Evolutionary conservation across 2,797 vertebrate species (phyloP).

Genomic region (Paramormyrops hopkinsi): DNA sequence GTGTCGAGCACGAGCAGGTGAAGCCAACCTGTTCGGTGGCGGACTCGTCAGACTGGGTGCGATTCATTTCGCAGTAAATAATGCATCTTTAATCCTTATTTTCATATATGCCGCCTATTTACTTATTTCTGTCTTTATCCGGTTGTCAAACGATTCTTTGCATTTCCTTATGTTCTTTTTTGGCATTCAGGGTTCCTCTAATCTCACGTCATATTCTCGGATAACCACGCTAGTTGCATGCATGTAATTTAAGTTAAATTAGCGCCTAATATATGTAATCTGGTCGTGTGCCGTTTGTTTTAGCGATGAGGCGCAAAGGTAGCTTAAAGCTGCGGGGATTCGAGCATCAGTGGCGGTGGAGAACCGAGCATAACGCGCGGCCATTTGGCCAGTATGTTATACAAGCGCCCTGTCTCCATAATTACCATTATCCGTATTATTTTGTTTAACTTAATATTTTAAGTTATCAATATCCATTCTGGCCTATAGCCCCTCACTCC

Average conservation of each 20-base stretch:
- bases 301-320: neutral
- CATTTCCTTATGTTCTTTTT: neutral
- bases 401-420: neutral
- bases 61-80: neutral
- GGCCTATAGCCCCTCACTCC: neutral
- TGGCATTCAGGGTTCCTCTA: neutral
- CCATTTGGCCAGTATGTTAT: neutral
- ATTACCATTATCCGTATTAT: neutral
- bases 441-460: neutral
- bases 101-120: neutral
- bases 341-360: neutral
- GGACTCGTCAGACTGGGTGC: neutral
- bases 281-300: neutral
- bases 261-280: neutral
- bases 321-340: neutral
- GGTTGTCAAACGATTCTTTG: neutral
- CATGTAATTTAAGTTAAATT: neutral
- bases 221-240: neutral
- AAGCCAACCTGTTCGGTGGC: neutral
- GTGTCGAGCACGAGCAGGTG: neutral
- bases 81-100: neutral
- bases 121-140: neutral
- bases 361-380: neutral
- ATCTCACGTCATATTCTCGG: neutral
- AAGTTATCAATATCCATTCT: neutral